Evolutionary conservation across 2,888 invertebrate genomes (phyloP).

Genomic region (Ethmia dodecea): DNA sequence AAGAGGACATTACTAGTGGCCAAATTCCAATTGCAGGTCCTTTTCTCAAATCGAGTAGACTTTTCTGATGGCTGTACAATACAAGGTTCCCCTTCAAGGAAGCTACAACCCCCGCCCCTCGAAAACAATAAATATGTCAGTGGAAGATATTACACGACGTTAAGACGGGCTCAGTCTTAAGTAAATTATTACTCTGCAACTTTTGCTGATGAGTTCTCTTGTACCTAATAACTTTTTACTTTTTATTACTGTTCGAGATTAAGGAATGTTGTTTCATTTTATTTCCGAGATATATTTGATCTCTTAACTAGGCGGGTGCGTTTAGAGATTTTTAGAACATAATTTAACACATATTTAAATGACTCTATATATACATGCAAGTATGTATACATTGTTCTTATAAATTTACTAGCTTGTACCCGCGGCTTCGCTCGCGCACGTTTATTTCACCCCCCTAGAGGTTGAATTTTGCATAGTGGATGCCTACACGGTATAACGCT

Average conservation of each 20-base stretch:
- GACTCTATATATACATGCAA: too few relatives aligned
- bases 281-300: conserved; percentile 28
- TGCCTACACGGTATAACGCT: too few relatives aligned
- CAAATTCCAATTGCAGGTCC: neutral
- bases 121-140: conserved; percentile 75
- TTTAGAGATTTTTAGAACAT: too few relatives aligned
- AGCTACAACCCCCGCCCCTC: conserved; percentile 50
- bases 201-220: conserved; percentile 66
- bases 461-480: too few relatives aligned
- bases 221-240: conserved; percentile 65
- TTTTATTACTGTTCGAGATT: conserved; percentile 59
- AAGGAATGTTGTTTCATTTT: conserved; percentile 36
- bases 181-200: conserved; percentile 71
- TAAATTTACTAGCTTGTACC: too few relatives aligned
- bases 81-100: conserved; percentile 35
- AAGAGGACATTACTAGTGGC: too few relatives aligned
- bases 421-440: too few relatives aligned
- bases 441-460: too few relatives aligned
- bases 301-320: too few relatives aligned
- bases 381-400: too few relatives aligned
- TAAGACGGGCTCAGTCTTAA: conserved; percentile 53
- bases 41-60: neutral
- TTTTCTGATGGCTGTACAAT: conserved; percentile 8
- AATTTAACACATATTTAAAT: too few relatives aligned
- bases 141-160: conserved; percentile 65